Percentiles rank a stretch among this genome's conserved stretches.
phyloP scores from a whole-genome alignment of 2,888 invertebrate genomes.

The Amblyteles armatorius region DNA sequence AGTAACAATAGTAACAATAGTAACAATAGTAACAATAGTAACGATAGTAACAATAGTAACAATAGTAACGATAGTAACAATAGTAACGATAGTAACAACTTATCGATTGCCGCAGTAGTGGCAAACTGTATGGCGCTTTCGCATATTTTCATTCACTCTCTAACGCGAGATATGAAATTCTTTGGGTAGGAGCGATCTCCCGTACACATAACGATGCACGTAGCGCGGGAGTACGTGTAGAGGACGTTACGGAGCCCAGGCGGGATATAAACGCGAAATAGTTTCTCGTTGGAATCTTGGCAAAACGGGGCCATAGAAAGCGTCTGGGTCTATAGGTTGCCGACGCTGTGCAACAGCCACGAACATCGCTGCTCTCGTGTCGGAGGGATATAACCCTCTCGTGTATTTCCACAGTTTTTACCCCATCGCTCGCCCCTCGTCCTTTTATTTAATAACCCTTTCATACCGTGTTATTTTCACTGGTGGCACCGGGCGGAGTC shows the following conservation, averaged over 20 bases:
- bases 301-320: slow-evolving; percentile 46
- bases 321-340: slow-evolving; percentile 25
- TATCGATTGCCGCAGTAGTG: background rate
- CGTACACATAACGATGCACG: slow-evolving; percentile 15
- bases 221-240: background rate
- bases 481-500: background rate
- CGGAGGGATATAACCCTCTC: background rate
- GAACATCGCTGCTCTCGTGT: slow-evolving; percentile 39
- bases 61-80: background rate
- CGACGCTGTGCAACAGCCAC: slow-evolving; percentile 17
- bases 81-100: background rate
- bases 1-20: too few relatives aligned
- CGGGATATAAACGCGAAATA: slow-evolving; percentile 57
- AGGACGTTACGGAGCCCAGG: background rate
- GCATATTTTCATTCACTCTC: slow-evolving; percentile 40
- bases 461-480: slow-evolving; percentile 32
- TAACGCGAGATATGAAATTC: slow-evolving; percentile 51
- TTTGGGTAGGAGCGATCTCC: slow-evolving; percentile 21
- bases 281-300: slow-evolving; percentile 54
- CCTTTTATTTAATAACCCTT: slow-evolving; percentile 39
- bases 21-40: too few relatives aligned
- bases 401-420: background rate
- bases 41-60: too few relatives aligned
- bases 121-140: background rate
- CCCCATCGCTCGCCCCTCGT: background rate